These are phyloP conservation scores for Oligia latruncula DNA, from an alignment of 2,888 invertebrate genomes.

Conservation along the genomic window DNA sequence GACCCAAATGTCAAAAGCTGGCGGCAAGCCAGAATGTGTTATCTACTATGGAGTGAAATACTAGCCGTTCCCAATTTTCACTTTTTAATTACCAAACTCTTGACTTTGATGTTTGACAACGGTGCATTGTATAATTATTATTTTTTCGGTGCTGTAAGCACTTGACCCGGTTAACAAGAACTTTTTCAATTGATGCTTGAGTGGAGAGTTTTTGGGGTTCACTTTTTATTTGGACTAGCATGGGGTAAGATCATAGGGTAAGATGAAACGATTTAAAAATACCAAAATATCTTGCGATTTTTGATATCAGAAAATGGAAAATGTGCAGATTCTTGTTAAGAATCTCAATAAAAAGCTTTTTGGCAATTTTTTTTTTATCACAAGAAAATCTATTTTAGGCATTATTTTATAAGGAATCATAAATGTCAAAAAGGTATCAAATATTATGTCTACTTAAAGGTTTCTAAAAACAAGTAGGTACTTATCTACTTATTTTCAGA, in stretches of 20 bases:
- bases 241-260: slow-evolving; percentile 11
- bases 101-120: slow-evolving; percentile 80
- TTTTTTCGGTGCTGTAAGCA: slow-evolving; percentile 56
- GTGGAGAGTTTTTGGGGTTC: slow-evolving; percentile 40
- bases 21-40: slow-evolving; percentile 83
- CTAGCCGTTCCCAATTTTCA: slow-evolving; percentile 83
- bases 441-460: background rate
- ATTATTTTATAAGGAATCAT: slow-evolving; percentile 7
- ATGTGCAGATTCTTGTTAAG: background rate
- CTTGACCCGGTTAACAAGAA: slow-evolving; percentile 68
- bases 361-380: background rate
- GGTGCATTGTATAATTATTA: slow-evolving; percentile 63
- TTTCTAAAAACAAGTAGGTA: background rate
- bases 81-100: slow-evolving; percentile 86
- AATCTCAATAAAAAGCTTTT: background rate
- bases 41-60: slow-evolving; percentile 82
- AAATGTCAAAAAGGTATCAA: background rate
- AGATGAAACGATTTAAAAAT: slow-evolving; percentile 14
- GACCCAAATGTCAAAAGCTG: slow-evolving; percentile 85
- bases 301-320: background rate
- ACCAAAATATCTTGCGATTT: background rate
- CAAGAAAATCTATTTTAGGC: slow-evolving; percentile 15
- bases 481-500: slow-evolving; percentile 1
- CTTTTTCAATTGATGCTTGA: slow-evolving; percentile 59
- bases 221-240: slow-evolving; percentile 20